Conservation (phyloP, 2,113 vertebrate species). For the Paramisgurnus dabryanus region DNA sequence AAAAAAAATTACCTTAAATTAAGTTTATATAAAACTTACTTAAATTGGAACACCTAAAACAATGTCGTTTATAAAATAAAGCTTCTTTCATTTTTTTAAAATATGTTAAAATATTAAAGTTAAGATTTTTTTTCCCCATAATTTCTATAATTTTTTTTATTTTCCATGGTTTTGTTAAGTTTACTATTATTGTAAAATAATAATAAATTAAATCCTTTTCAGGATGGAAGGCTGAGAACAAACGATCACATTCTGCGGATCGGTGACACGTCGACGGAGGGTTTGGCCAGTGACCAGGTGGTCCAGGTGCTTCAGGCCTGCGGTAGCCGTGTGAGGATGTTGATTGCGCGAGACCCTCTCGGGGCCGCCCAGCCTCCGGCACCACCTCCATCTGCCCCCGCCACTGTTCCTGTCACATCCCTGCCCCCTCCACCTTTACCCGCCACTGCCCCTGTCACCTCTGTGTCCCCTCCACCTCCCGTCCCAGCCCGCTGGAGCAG, state of each 20-base stretch:
- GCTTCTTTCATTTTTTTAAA: too few species aligned
- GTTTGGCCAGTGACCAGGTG: conserved; percentile 91
- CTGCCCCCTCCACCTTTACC: conserved; percentile 69
- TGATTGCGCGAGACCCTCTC: conserved; percentile 83
- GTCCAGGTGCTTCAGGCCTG: conserved; percentile 91
- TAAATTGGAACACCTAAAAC: too few species aligned
- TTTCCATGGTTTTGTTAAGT: too few species aligned
- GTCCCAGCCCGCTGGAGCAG: conserved; percentile 53
- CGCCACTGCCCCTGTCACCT: conserved; percentile 72
- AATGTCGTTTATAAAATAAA: too few species aligned
- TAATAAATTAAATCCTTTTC: too few species aligned
- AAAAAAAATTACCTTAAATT: too few species aligned
- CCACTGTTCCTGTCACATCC: conserved; percentile 74
- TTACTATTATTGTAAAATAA: too few species aligned
- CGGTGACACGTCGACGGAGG: conserved; percentile 84
- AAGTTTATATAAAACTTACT: too few species aligned
- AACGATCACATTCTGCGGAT: conserved; percentile 95
- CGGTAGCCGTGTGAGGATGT: conserved; percentile 85
- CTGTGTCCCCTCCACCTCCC: conserved; percentile 58
- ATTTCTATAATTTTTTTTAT: too few species aligned
- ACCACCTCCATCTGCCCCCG: conserved; percentile 73
- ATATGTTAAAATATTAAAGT: too few species aligned
- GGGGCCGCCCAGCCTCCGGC: conserved; percentile 57
- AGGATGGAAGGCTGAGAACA: conserved; percentile 91
- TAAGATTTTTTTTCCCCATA: too few species aligned